phyloP scores from a whole-genome alignment of 2,113 vertebrate species.

The Etheostoma spectabile region DNA sequence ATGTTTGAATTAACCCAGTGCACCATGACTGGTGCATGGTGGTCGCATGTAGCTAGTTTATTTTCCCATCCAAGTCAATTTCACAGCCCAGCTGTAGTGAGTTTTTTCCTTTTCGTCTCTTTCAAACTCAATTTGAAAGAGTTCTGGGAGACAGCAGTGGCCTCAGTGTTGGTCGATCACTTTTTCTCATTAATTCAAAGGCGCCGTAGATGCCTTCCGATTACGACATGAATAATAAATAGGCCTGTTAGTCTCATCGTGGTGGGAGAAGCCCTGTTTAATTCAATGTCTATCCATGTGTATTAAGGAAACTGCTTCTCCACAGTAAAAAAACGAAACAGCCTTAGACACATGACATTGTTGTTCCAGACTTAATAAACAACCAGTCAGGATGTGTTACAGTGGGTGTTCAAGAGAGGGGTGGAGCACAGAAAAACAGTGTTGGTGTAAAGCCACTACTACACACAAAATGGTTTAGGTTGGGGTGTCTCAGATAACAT shows the following conservation, averaged over 20 bases:
- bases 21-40: constrained; percentile 11
- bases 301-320: constrained; percentile 70
- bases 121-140: constrained; percentile 82
- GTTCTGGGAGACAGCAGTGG: constrained; percentile 66
- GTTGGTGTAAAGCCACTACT: background rate
- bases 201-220: constrained; percentile 74
- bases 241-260: constrained; percentile 54
- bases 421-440: background rate
- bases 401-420: background rate
- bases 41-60: constrained; percentile 55
- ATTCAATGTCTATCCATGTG: constrained; percentile 71
- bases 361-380: constrained; percentile 75
- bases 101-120: constrained; percentile 55
- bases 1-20: constrained; percentile 10
- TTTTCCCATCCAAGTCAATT: constrained; percentile 77
- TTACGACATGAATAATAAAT: constrained; percentile 84
- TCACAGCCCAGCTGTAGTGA: constrained; percentile 56
- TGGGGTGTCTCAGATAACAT: constrained; percentile 39
- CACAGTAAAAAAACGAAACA: constrained; percentile 26
- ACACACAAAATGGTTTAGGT: constrained; percentile 19
- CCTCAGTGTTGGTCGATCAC: constrained; percentile 76
- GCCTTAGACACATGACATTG: constrained; percentile 61
- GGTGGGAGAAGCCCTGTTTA: constrained; percentile 67
- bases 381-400: constrained; percentile 61
- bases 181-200: constrained; percentile 83